Evolutionary conservation across 2,888 invertebrate genomes (phyloP).

Genomic region (Phyto melanocephala): DNA sequence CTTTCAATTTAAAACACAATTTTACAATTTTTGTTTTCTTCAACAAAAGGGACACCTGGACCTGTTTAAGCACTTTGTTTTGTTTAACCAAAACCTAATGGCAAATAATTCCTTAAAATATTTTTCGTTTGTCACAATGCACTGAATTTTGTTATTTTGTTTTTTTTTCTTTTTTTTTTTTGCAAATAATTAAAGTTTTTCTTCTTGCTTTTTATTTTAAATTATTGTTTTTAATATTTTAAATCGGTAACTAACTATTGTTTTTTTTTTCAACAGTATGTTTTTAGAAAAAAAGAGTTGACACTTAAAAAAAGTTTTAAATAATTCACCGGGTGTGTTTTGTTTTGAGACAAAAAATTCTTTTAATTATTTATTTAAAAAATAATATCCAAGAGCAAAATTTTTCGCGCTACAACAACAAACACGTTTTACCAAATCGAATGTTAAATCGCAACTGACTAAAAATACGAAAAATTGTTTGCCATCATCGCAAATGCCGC

Average conservation of each 20-base stretch:
- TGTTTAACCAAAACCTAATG: too few species aligned
- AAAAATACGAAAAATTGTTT: conserved; percentile 43
- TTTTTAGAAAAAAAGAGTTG: too few species aligned
- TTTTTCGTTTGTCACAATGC: conserved; percentile 8
- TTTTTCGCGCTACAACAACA: conserved; percentile 45
- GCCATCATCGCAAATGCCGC: conserved; percentile 42
- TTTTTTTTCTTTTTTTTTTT: neutral
- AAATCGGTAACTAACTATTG: too few species aligned
- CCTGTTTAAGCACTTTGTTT: neutral
- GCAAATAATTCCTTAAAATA: neutral
- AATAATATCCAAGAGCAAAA: conserved; percentile 17
- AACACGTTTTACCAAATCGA: conserved; percentile 66
- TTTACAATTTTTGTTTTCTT: neutral
- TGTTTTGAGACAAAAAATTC: conserved; percentile 25
- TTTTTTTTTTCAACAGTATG: too few species aligned
- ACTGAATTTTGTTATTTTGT: neutral
- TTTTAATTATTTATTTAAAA: too few species aligned
- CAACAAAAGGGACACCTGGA: neutral
- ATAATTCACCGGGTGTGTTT: conserved; percentile 5
- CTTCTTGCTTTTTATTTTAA: too few species aligned
- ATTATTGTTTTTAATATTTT: too few species aligned
- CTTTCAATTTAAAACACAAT: conserved; percentile 24
- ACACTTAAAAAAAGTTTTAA: too few species aligned
- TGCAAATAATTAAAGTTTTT: too few species aligned
- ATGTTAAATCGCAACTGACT: conserved; percentile 68